A percentile compares a stretch with the other conserved stretches of the same genome.
phyloP scores from a whole-genome alignment of 2,888 invertebrate species.

The Tachystola acroxantha region DNA sequence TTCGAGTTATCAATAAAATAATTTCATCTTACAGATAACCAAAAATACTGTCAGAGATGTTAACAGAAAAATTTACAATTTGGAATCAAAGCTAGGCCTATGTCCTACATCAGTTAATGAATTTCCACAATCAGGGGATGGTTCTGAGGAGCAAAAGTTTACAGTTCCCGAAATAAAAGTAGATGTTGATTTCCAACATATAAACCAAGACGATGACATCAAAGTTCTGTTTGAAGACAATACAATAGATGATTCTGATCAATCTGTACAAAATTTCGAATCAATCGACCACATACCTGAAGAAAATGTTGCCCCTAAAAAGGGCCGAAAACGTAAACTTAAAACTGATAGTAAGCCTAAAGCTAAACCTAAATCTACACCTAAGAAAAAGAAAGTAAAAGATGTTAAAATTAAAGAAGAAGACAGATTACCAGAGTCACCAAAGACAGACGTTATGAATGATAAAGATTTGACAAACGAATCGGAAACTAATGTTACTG shows the following conservation, averaged over 20 bases:
- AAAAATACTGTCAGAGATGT: slow-evolving; percentile 17
- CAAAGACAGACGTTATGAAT: background rate
- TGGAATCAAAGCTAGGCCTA: slow-evolving; percentile 16
- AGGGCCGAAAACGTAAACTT: no score
- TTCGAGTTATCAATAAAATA: no score
- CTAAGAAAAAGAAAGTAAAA: slow-evolving; percentile 9
- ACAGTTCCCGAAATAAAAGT: background rate
- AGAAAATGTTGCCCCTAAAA: no score
- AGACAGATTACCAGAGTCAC: no score
- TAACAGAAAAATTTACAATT: slow-evolving; percentile 21
- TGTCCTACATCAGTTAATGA: background rate
- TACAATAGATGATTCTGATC: background rate
- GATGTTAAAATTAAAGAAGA: slow-evolving; percentile 10
- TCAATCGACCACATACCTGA: no score
- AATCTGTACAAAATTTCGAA: background rate
- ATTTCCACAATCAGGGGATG: background rate
- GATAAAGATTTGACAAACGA: slow-evolving; percentile 14
- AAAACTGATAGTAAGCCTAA: no score
- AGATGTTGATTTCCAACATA: background rate
- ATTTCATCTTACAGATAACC: slow-evolving; percentile 18
- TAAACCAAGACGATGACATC: background rate
- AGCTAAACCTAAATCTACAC: background rate
- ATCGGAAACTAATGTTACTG: slow-evolving; percentile 7
- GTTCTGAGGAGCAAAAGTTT: background rate
- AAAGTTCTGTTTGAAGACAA: background rate